Evolutionary conservation across 2,113 vertebrate species (phyloP).

Genomic region (Laticauda colubrina): DNA sequence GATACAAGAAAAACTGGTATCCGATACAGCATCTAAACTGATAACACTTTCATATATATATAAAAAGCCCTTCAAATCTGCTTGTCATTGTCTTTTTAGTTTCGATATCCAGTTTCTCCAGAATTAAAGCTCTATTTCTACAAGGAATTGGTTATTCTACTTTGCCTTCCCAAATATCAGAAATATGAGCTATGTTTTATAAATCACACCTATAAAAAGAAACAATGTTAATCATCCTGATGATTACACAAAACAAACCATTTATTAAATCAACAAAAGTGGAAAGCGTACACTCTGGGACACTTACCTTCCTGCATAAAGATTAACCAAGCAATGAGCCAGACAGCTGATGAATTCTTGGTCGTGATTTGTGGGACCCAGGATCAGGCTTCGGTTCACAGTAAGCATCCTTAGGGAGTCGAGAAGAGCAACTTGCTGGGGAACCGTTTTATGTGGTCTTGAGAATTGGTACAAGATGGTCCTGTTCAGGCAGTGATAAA

Average conservation of each 20-base stretch:
- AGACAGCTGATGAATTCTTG: slow-evolving; percentile 97
- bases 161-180: not conserved
- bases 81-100: not conserved
- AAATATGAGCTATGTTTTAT: not conserved
- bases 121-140: not conserved
- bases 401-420: slow-evolving; percentile 92
- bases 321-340: slow-evolving; percentile 93
- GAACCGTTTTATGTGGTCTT: slow-evolving; percentile 92
- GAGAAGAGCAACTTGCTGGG: slow-evolving; percentile 94
- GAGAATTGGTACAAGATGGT: slow-evolving; percentile 98
- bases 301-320: slow-evolving; percentile 88
- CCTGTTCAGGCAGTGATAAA: slow-evolving; percentile 97
- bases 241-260: not conserved
- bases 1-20: not conserved
- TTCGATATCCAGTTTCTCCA: not conserved
- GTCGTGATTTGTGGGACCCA: slow-evolving; percentile 96
- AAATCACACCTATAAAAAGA: not conserved
- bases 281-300: not conserved
- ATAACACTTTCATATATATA: not conserved
- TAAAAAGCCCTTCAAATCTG: not conserved
- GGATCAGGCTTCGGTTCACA: slow-evolving; percentile 92
- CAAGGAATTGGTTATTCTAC: not conserved
- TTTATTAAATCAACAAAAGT: not conserved
- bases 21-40: not conserved
- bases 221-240: not conserved